Conservation (phyloP, 2,888 invertebrate genomes). For the Gastracanthus pulcherrimus region DNA sequence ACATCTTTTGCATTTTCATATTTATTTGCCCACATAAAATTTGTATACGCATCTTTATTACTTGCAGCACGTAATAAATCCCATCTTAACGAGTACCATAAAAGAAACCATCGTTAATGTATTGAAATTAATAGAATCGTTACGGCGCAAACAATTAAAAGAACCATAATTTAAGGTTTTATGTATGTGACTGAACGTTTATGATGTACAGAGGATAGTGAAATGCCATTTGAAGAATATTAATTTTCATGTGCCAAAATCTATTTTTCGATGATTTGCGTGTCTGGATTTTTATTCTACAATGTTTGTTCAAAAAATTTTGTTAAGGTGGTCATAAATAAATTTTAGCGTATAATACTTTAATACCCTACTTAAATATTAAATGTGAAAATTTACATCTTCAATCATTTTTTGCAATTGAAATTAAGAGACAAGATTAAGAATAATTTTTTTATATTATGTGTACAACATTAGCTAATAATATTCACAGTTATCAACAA, state of each 20-base stretch:
- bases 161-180: not conserved
- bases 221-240: no score
- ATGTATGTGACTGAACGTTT: not conserved
- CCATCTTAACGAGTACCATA: not conserved
- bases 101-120: not conserved
- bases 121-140: conserved; percentile 14
- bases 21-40: not conserved
- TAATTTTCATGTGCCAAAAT: not conserved
- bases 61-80: not conserved
- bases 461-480: no score
- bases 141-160: not conserved
- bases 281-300: no score
- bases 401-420: not conserved
- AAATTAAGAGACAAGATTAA: not conserved
- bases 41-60: not conserved
- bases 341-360: no score
- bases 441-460: no score
- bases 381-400: no score
- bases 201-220: not conserved
- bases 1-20: not conserved
- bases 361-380: no score
- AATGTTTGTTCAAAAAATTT: no score
- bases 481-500: not conserved
- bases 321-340: no score
- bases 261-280: no score